Conservation (phyloP, 2,888 invertebrate species). For the Gerosis bhagava region DNA sequence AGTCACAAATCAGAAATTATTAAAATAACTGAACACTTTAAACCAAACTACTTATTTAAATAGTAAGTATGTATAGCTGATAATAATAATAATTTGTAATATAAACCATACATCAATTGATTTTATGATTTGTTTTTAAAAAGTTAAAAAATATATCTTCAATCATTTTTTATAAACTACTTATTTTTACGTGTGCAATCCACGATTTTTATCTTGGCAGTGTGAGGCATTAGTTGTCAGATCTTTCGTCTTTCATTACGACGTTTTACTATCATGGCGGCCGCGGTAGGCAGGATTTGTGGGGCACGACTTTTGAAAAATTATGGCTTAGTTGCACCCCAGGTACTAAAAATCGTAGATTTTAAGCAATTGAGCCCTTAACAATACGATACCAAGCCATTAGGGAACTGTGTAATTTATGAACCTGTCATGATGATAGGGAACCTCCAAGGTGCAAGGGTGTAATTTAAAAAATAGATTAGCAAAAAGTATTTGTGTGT, state of each 20-base stretch:
- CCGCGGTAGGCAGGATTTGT: conserved; percentile 93
- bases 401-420: conserved; percentile 45
- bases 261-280: conserved; percentile 91
- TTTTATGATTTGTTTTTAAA: too few relatives aligned
- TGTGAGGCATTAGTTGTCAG: conserved; percentile 52
- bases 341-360: conserved; percentile 80
- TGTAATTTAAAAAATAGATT: conserved; percentile 59
- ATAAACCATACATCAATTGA: too few relatives aligned
- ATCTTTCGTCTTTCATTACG: conserved; percentile 65
- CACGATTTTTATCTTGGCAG: conserved; percentile 25
- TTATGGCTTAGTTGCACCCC: conserved; percentile 86
- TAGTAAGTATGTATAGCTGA: too few relatives aligned
- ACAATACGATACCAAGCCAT: conserved; percentile 19
- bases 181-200: too few relatives aligned
- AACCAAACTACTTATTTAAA: too few relatives aligned
- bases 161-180: neutral
- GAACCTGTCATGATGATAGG: conserved; percentile 39
- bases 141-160: neutral
- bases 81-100: too few relatives aligned
- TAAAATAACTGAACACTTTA: too few relatives aligned
- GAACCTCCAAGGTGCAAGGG: conserved; percentile 47
- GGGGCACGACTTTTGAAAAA: conserved; percentile 92
- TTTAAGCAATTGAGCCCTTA: conserved; percentile 4
- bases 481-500: too few relatives aligned
- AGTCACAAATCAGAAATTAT: too few relatives aligned